Evolutionary conservation across 2,113 vertebrate genomes (phyloP).

Genomic region (Coreoperca whiteheadi): DNA sequence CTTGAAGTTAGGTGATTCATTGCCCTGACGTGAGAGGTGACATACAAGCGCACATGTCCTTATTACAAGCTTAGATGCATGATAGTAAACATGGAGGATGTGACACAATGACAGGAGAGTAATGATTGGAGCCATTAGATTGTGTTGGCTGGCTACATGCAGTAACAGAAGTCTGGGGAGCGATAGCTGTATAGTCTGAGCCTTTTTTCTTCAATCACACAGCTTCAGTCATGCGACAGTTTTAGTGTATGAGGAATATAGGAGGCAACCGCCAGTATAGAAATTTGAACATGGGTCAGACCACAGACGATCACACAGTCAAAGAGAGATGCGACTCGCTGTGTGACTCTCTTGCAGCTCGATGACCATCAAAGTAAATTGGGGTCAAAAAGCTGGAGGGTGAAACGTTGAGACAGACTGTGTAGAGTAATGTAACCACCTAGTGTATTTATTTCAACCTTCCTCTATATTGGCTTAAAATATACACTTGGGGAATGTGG

Average conservation of each 20-base stretch:
- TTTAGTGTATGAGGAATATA: conserved; percentile 1
- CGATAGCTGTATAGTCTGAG: conserved; percentile 34
- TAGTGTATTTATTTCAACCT: conserved; percentile 14
- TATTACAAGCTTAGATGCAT: conserved; percentile 25
- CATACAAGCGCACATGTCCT: conserved; percentile 27
- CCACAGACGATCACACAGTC: conserved; percentile 36
- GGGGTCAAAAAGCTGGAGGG: conserved; percentile 17
- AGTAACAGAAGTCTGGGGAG: conserved; percentile 32
- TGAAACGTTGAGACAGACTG: not conserved
- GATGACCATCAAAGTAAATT: conserved; percentile 2
- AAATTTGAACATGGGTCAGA: conserved; percentile 23
- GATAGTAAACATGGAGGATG: conserved; percentile 24
- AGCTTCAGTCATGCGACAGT: conserved; percentile 41
- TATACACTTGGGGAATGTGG: conserved; percentile 41
- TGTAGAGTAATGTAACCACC: conserved; percentile 8
- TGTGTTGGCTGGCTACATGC: conserved; percentile 56
- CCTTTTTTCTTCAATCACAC: conserved; percentile 50
- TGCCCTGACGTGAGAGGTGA: conserved; percentile 49
- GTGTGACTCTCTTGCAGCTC: not conserved
- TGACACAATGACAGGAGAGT: conserved; percentile 35
- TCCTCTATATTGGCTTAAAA: conserved; percentile 35
- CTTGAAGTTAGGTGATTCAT: conserved; percentile 59
- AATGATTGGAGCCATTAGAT: conserved; percentile 40
- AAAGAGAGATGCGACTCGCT: conserved; percentile 10
- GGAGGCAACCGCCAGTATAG: not conserved